Percentiles rank a stretch among this genome's conserved stretches.
These are phyloP conservation scores for Xenopus borealis DNA, from an alignment of 2,113 vertebrate genomes.

Conservation along the genomic window DNA sequence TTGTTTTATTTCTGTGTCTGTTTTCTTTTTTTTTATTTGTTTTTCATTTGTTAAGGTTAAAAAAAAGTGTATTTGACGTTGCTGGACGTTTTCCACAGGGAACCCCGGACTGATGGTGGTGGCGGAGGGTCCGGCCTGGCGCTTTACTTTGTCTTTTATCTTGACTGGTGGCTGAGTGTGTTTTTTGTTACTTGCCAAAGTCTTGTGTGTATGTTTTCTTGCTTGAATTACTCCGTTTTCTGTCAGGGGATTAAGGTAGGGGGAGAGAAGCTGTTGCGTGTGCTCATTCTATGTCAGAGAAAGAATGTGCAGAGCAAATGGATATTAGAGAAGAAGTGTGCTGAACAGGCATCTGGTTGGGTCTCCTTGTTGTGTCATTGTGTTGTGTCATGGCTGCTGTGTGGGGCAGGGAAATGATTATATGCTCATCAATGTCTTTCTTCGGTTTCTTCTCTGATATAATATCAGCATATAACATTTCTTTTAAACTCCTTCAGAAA, in stretches of 20 bases:
- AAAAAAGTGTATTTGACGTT: slow-evolving; percentile 27
- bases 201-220: slow-evolving; percentile 66
- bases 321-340: no score
- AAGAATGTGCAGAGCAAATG: neutral
- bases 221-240: slow-evolving; percentile 23
- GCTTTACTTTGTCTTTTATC: slow-evolving; percentile 62
- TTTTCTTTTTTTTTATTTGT: slow-evolving; percentile 6
- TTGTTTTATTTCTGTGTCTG: slow-evolving; percentile 29
- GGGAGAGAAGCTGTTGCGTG: neutral
- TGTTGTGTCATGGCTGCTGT: no score
- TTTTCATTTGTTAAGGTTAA: slow-evolving; percentile 22
- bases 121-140: slow-evolving; percentile 2
- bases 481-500: no score
- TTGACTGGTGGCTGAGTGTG: slow-evolving; percentile 78
- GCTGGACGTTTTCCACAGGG: slow-evolving; percentile 23
- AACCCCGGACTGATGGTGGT: slow-evolving; percentile 3
- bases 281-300: neutral
- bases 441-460: no score
- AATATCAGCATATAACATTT: no score
- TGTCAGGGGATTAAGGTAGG: neutral
- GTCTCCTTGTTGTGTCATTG: no score
- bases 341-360: no score
- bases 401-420: no score
- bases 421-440: no score
- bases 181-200: slow-evolving; percentile 57